These are phyloP conservation scores for Amphiprion clarkii DNA, from an alignment of 2,797 vertebrate species.

Conservation along the genomic window DNA sequence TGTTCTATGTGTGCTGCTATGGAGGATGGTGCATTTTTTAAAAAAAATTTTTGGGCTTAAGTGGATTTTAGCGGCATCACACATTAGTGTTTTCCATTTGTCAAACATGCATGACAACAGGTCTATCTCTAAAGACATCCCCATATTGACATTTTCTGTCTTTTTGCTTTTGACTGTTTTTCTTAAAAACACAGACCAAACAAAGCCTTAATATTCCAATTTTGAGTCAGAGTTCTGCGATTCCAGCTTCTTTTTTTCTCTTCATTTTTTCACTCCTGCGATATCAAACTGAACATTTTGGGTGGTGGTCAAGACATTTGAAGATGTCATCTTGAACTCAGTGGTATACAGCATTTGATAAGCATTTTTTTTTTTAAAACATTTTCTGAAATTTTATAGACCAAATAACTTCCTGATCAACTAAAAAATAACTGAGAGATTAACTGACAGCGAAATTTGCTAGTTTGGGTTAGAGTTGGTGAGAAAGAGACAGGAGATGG, in stretches of 20 bases:
- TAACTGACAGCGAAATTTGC: too few relatives aligned
- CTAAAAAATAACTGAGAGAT: too few relatives aligned
- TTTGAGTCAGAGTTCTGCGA: background rate
- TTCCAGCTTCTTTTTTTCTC: too few relatives aligned
- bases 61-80: constrained; percentile 5
- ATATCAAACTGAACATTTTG: too few relatives aligned
- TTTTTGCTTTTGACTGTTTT: background rate
- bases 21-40: background rate
- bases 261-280: too few relatives aligned
- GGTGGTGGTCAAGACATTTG: too few relatives aligned
- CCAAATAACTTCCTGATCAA: too few relatives aligned
- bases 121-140: background rate
- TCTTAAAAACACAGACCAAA: constrained; percentile 17
- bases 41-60: background rate
- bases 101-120: background rate
- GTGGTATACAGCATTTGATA: too few relatives aligned
- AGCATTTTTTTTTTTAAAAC: too few relatives aligned
- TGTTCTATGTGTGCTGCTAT: background rate
- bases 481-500: background rate
- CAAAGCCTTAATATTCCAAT: background rate
- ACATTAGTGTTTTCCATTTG: constrained; percentile 26
- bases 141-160: constrained; percentile 11
- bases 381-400: too few relatives aligned
- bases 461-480: background rate
- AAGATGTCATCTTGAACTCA: too few relatives aligned